phyloP scores from a whole-genome alignment of 1,140 invertebrate species.

The Pseudobourletiella spinata region DNA sequence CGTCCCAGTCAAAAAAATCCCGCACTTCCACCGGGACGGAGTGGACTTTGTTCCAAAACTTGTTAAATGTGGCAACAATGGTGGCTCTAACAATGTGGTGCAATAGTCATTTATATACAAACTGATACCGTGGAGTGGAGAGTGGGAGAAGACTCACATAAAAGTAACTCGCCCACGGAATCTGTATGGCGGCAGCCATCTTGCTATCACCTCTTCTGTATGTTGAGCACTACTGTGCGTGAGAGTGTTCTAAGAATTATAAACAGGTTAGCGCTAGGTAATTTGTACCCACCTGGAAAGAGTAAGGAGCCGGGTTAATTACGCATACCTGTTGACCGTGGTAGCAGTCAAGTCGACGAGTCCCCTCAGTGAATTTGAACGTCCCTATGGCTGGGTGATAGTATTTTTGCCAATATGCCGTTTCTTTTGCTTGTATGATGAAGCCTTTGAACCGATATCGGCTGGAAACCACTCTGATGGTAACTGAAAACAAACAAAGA shows the following conservation, averaged over 20 bases:
- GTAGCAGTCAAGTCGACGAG: background rate
- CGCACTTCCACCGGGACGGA: background rate
- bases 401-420: background rate
- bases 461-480: background rate
- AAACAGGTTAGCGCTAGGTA: background rate
- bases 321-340: background rate
- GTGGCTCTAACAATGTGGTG: too few species aligned
- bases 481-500: background rate
- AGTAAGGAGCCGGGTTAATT: too few species aligned
- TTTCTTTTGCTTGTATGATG: background rate
- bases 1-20: too few species aligned
- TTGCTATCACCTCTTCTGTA: background rate
- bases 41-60: background rate
- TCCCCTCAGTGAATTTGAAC: background rate
- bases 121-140: too few species aligned
- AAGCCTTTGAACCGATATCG: conserved; percentile 10
- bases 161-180: background rate
- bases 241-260: background rate
- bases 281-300: background rate
- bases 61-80: background rate
- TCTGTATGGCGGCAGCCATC: background rate
- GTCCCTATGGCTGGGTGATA: conserved; percentile 1
- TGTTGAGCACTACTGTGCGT: conserved; percentile 3
- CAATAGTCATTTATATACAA: too few species aligned
- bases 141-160: too few species aligned